Evolutionary conservation across 2,113 vertebrate species (phyloP), one percentile per base, ranked within the genome.

Genomic region (Phoenicopterus ruber): DNA sequence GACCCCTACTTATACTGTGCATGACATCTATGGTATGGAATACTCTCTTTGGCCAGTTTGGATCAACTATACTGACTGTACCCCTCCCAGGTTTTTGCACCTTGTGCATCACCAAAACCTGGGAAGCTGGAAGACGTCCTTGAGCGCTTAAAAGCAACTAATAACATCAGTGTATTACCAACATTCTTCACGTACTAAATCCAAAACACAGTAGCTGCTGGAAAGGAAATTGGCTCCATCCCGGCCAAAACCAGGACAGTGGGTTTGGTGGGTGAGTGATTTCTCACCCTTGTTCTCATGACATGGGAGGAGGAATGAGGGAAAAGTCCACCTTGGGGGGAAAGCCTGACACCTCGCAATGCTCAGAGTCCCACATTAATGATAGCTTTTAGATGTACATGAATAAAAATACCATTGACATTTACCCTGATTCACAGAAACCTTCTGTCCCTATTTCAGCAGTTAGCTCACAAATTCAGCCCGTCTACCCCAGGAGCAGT

Each of bases 241-340:
- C 42, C 42, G 15, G 15, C 42, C 11, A 14, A 42, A 42, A 42
- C 12, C 42, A 42, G 42, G 42, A 42, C 42, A 42, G 42, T 82
- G 76, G 29, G 21, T n/a, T 76, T 77, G 49, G 52, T 66, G 49
- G 21, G 15, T 65, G 55, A 57, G 15, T 46, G 40, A 32, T 50
- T 71, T 80, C 71, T 87, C n/a, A 83, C 11, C 34, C 69, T 87
- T 46, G 16, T 85, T 93, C 58, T 63, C 49, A 7, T 67, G 28
- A 67, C 0, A 0, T 1, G 2, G 36, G 61, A 57, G 46, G 79
- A 87, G 50, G 58, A 76, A 42, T 1, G 10, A 93, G 28, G 61
- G 34, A 46, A 54, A 72, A 17, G 61, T 25, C 36, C 8, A 19
- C 52, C 40, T 24, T 21, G 36, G 32, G 38, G 25, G 49, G 4